Evolutionary conservation across 2,888 invertebrate species (phyloP).

Genomic region (Dexiosoma caninum): DNA sequence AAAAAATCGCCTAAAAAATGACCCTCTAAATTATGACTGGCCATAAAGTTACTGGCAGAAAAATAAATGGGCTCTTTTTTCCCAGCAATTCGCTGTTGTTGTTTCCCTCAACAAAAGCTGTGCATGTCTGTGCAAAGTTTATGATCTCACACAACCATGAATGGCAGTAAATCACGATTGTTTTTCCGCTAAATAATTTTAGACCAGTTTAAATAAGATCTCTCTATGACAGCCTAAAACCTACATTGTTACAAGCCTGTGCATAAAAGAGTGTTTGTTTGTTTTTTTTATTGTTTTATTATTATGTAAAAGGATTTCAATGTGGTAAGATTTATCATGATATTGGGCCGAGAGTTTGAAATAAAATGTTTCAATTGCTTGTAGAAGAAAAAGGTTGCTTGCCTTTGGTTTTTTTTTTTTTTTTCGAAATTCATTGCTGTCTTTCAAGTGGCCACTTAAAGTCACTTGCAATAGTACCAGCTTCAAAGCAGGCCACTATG

Average conservation of each 20-base stretch:
- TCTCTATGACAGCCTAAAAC: neutral
- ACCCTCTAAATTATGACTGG: slow-evolving; percentile 31
- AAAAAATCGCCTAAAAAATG: neutral
- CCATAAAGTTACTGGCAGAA: slow-evolving; percentile 1
- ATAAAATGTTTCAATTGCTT: slow-evolving; percentile 32
- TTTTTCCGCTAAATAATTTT: slow-evolving; percentile 12
- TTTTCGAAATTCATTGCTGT: slow-evolving; percentile 27
- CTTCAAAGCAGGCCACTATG: slow-evolving; percentile 62
- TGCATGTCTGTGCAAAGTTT: slow-evolving; percentile 63
- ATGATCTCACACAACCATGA: slow-evolving; percentile 58
- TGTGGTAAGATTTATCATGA: slow-evolving; percentile 9
- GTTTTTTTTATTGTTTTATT: no score
- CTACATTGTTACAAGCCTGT: neutral
- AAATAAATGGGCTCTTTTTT: slow-evolving; percentile 20
- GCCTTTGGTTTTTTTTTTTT: slow-evolving; percentile 52
- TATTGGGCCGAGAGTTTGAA: neutral
- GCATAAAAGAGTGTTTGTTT: neutral
- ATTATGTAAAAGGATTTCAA: slow-evolving; percentile 61
- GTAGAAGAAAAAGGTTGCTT: slow-evolving; percentile 51
- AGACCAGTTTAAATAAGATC: slow-evolving; percentile 54
- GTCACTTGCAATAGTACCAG: slow-evolving; percentile 47
- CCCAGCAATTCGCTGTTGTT: neutral
- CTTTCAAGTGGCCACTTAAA: slow-evolving; percentile 57
- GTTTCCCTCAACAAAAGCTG: slow-evolving; percentile 14
- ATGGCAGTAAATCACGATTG: slow-evolving; percentile 62